These are phyloP conservation scores for Parnassius smintheus DNA, from an alignment of 2,888 invertebrate genomes.

Conservation along the genomic window DNA sequence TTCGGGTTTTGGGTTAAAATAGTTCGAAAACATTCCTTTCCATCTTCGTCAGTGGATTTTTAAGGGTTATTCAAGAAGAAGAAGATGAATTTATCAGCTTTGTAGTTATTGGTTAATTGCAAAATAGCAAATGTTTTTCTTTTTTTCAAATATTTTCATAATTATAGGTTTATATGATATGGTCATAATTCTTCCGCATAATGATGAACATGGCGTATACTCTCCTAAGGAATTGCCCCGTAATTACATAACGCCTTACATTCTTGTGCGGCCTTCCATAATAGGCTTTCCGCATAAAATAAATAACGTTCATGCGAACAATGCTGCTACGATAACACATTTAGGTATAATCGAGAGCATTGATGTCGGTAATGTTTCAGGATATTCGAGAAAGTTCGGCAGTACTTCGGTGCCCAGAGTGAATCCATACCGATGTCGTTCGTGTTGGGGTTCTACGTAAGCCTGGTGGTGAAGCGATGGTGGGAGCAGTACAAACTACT, in stretches of 20 bases:
- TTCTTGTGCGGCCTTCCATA: constrained; percentile 18
- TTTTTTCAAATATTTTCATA: too few species aligned
- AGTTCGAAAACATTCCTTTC: too few species aligned
- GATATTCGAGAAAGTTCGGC: constrained; percentile 91
- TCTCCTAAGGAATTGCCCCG: not conserved
- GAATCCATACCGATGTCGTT: constrained; percentile 97
- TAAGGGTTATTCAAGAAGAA: too few species aligned
- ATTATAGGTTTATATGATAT: too few species aligned
- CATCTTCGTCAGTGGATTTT: too few species aligned
- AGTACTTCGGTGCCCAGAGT: constrained; percentile 93
- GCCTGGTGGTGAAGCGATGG: constrained; percentile 95
- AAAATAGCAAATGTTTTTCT: too few species aligned
- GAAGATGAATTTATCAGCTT: too few species aligned
- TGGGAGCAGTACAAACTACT: constrained; percentile 96
- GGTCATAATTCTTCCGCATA: not conserved
- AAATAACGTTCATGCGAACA: constrained; percentile 14
- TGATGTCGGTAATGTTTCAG: constrained; percentile 68
- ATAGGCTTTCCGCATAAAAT: constrained; percentile 9
- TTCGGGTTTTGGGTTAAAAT: too few species aligned
- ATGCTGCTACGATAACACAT: constrained; percentile 8
- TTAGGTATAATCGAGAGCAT: constrained; percentile 22
- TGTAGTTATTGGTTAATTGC: too few species aligned
- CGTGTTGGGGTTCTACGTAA: constrained; percentile 97
- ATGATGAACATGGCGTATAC: not conserved
- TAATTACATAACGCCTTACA: constrained; percentile 14